Base-by-base conservation (phyloP, 2,888 invertebrate genomes). In the Hoplodrina blanda region DNA sequence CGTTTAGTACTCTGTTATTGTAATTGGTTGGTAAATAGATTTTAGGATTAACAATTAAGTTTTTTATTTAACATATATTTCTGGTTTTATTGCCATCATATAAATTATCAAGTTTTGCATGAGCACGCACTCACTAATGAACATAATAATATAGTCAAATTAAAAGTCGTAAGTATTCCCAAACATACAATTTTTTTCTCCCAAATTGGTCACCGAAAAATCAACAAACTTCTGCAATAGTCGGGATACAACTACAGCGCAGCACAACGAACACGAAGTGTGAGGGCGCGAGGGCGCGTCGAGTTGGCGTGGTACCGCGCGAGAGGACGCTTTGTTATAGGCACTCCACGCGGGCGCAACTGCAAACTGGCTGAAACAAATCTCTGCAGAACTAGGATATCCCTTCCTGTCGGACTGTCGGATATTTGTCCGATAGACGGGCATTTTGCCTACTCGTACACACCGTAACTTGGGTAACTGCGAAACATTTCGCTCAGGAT, bases 331-430 rank as follows among this genome's bases (percentile, higher is more conserved):
- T 82, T 84, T 84, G 84, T 84, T 85, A 81, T 78, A 81, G 79
- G 80, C 76, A 65, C 78, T 76, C 76, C 76, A 82, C 74, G 84
- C 83, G 81, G 81, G 84, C 78, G 80, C 81, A 76, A 76, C 84
- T 76, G 84, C 85, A 85, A 87, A 87, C 88, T 86, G 83, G 82
- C 81, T 85, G 88, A 88, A 88, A 89, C 90, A 89, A 89, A 89
- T 88, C 87, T 87, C 83, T 78, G 76, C 78, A 78, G 76, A 88
- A 89, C 83, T 88, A 79, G 88, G 88, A 85, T 88, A 87, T 86
- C 85, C 86, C 83, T 85, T 84, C 88, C 85, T 84, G 85, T 83
- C 82, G 66, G 86, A 79, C 82, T 87, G 86, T 85, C 84, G 85
- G 87, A 81, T 85, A 88, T 88, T 88, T 88, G 87, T 87, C 85